Base-by-base conservation (phyloP, 2,888 invertebrate species). In the Spatulosminthurus flaviceps region DNA sequence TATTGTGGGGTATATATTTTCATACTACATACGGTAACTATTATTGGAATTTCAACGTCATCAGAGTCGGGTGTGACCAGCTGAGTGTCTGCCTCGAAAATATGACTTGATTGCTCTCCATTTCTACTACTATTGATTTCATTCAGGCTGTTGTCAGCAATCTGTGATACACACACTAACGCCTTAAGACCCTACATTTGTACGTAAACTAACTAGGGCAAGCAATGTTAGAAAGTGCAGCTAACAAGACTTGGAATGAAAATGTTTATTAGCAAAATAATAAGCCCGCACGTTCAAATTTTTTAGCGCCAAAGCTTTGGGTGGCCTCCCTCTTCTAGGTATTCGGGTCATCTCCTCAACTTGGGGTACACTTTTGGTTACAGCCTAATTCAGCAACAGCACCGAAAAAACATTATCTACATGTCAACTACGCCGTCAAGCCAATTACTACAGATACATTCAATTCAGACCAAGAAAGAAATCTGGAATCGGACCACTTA, bases 271-370 rank as follows among this genome's bases (percentile, higher is more conserved):
- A 51, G 16, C n/a, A 51, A 2, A 51, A 11, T 51, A 51, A 51
- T 16, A 51, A 51, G 51, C 51, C 16, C 51, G 16, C 5, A 51
- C 51, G 16, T n/a, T 51, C 2, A 13, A 2, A 51, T 51, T 51
- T 4, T 51, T 51, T 11, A 51, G 51, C n/a, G 51, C 51, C 16
- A 51, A 5, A 19, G 51, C 51, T 64, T 64, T 64, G 22, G 64
- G 24, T 24, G 64, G 64, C 24, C 64, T 64, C n/a, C 64, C 64
- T 64, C 64, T 64, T 64, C 26, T 64, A 51, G 51, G 51, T 2
- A 51, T 13, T 51, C 19, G 51, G 51, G 5, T 19, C 2, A 51
- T 34, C 9, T 34, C 34, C 9, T 34, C 51, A 51, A 41, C 41
- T 41, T n/a, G n/a, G 41, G 41, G 9, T 41, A 13, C 7, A 41